Evolutionary conservation across 2,888 invertebrate genomes (phyloP).

Genomic region (Cosmopolites sordidus): DNA sequence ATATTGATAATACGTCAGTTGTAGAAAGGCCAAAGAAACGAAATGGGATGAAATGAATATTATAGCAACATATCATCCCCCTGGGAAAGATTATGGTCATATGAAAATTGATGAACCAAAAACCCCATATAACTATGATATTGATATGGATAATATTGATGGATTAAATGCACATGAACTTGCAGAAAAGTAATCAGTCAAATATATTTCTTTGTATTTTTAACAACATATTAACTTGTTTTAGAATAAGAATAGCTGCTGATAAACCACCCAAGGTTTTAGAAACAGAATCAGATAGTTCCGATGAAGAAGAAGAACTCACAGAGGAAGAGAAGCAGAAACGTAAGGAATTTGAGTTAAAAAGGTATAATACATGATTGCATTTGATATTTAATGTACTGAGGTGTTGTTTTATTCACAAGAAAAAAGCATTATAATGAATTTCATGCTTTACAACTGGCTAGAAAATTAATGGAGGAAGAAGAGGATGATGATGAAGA

Average conservation of each 20-base stretch:
- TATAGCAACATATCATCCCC: conserved; percentile 93
- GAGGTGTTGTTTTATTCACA: too few relatives aligned
- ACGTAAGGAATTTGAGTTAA: conserved; percentile 81
- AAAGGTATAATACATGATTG: conserved; percentile 46
- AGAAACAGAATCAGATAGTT: conserved; percentile 39
- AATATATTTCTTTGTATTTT: background rate
- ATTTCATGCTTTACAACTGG: conserved; percentile 89
- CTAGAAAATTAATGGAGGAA: conserved; percentile 84
- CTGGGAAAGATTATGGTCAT: conserved; percentile 98
- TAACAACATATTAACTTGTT: conserved; percentile 16
- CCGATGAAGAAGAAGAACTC: conserved; percentile 45
- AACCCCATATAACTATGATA: conserved; percentile 75
- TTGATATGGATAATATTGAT: conserved; percentile 57
- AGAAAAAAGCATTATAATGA: conserved; percentile 97
- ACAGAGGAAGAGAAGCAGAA: conserved; percentile 57
- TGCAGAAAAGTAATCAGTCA: conserved; percentile 74
- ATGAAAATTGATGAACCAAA: conserved; percentile 99
- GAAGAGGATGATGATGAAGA: conserved; percentile 75
- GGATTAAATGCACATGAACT: conserved; percentile 66
- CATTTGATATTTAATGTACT: background rate
- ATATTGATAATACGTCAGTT: background rate
- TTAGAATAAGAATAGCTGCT: conserved; percentile 46
- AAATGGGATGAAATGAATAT: conserved; percentile 99
- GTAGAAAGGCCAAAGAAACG: conserved; percentile 54
- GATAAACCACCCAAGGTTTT: conserved; percentile 50